Evolutionary conservation across 2,888 invertebrate genomes (phyloP), one percentile per base, ranked within the genome.

Genomic region (Apomyelois bistriatella): DNA sequence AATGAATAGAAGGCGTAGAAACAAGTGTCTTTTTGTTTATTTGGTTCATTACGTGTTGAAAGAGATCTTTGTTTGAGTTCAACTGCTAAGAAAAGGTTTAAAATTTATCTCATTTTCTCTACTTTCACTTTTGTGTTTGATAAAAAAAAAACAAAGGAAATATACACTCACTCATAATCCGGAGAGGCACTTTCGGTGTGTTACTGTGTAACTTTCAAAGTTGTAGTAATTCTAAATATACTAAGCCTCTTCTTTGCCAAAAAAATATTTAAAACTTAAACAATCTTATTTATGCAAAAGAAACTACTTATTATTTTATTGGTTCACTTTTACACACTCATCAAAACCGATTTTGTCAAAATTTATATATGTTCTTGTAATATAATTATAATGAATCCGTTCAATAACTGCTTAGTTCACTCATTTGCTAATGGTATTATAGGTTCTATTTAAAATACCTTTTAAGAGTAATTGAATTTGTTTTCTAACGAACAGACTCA

Each of bases 11-110:
- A 43, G 43, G 28, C 28, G 49, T 41, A 32, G 49, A 32, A 50
- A 40, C 49, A 41, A 32, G 16, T 50, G 52, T 52, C 36, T 42
- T 17, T 51, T 49, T 42, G 51, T 51, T 50, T 40, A 42, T 52
- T 28, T 42, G 16, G 42, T 43, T 36, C 36, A 52, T 37, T 43
- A 46, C 36, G 13, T 9, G 30, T 43, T 52, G 42, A 36, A 52
- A 37, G 42, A 43, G 12, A 12, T 8, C 35, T 43, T 35, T 52
- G 22, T 52, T 15, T 35, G 9, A 16, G 32, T 46, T 35, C 10
- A 46, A 32, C 32, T 4, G 12, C 13, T 46, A 32, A 12, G 40
- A 28, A 41, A 40, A 13, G 12, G 12, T 37, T 38, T 37, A 12
- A 38, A 17, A 28, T 28, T 38, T 48, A 35, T 37, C 48, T 43